These are phyloP conservation scores for Noctua comes DNA, from an alignment of 2,888 invertebrate genomes.

Conservation along the genomic window DNA sequence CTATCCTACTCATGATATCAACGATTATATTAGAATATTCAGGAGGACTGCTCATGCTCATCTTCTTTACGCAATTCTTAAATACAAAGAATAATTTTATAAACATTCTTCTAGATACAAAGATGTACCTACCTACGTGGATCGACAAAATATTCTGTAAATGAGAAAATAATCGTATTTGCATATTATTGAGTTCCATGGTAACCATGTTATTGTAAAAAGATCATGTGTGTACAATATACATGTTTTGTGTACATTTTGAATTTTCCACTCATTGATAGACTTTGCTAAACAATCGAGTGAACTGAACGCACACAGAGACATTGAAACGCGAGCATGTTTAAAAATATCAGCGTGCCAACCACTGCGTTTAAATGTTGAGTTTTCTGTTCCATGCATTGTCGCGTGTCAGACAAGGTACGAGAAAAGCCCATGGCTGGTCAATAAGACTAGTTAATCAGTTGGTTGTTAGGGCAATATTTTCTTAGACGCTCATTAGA, in stretches of 20 bases:
- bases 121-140: background rate
- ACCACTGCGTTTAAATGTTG: background rate
- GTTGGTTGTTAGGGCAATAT: background rate
- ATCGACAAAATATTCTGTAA: slow-evolving; percentile 14
- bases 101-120: background rate
- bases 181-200: slow-evolving; percentile 1
- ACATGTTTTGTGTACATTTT: slow-evolving; percentile 44
- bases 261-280: slow-evolving; percentile 62
- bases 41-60: background rate
- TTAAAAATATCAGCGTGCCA: background rate
- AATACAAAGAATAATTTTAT: background rate
- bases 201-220: slow-evolving; percentile 31
- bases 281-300: slow-evolving; percentile 59
- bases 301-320: slow-evolving; percentile 49
- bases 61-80: background rate
- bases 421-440: background rate
- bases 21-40: background rate
- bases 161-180: slow-evolving; percentile 1
- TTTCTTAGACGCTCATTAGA: background rate
- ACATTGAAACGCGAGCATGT: slow-evolving; percentile 16
- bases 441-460: background rate
- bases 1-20: background rate
- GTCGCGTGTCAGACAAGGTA: background rate
- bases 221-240: slow-evolving; percentile 23
- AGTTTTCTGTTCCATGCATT: background rate